Evolutionary conservation across 1,140 invertebrate genomes (phyloP).

Genomic region (Tetraneura akinire): DNA sequence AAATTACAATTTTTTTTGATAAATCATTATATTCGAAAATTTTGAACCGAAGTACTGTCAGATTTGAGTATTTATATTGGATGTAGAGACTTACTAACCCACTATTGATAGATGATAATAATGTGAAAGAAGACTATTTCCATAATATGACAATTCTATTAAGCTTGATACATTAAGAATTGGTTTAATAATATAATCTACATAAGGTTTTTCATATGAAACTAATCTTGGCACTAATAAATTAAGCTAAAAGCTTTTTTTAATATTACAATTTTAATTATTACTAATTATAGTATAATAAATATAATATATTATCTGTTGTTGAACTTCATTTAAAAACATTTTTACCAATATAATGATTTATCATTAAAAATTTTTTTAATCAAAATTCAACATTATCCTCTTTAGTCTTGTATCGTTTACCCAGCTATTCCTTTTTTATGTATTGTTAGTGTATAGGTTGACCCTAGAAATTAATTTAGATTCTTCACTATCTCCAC

Average conservation of each 20-base stretch:
- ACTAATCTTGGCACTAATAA: slow-evolving; percentile 15
- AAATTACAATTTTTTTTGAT: too few species aligned
- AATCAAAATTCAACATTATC: too few species aligned
- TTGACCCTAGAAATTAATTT: slow-evolving; percentile 35
- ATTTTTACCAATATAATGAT: too few species aligned
- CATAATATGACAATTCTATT: slow-evolving; percentile 85
- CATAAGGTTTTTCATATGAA: slow-evolving; percentile 1
- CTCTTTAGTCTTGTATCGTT: too few species aligned
- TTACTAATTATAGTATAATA: too few species aligned
- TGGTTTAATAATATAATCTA: slow-evolving; percentile 63
- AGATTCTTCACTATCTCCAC: neutral
- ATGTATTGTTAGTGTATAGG: neutral
- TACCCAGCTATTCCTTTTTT: too few species aligned
- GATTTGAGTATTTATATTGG: neutral
- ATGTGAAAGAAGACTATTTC: slow-evolving; percentile 74
- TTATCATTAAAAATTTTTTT: too few species aligned
- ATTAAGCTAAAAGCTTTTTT: slow-evolving; percentile 32
- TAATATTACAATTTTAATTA: too few species aligned
- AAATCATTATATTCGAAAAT: slow-evolving; percentile 20
- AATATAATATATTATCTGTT: too few species aligned
- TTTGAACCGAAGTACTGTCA: neutral
- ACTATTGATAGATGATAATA: slow-evolving; percentile 78
- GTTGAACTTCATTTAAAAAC: too few species aligned
- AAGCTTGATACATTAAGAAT: slow-evolving; percentile 73
- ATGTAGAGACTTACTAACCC: slow-evolving; percentile 61